A percentile compares a stretch with the other conserved stretches of the same genome.
phyloP scores from a whole-genome alignment of 2,113 vertebrate genomes.

The Plecturocebus donacophilus region DNA sequence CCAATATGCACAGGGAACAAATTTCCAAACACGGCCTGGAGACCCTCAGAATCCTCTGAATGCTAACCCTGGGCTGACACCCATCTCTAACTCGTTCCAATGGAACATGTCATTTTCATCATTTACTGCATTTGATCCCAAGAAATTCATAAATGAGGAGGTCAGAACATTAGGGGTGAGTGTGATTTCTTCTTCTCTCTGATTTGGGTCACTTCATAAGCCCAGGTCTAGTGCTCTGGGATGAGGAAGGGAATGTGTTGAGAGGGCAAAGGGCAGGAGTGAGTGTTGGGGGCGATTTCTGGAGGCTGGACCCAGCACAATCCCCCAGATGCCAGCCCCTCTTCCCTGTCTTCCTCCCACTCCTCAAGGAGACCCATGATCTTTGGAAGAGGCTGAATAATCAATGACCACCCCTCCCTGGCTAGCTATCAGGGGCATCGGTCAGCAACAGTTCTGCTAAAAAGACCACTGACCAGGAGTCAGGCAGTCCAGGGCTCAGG shows the following conservation, averaged over 20 bases:
- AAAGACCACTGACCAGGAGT: background rate
- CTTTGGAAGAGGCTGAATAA: background rate
- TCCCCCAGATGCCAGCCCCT: background rate
- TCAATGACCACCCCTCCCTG: background rate
- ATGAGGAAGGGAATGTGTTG: background rate
- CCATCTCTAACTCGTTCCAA: background rate
- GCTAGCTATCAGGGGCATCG: background rate
- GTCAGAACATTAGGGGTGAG: constrained; percentile 44
- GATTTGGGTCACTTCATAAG: background rate
- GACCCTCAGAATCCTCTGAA: background rate
- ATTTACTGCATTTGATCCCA: background rate
- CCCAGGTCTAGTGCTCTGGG: background rate
- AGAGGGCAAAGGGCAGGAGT: background rate
- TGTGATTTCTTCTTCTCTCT: background rate
- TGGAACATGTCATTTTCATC: background rate
- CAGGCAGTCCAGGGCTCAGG: background rate
- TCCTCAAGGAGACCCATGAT: background rate
- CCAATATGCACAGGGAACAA: background rate
- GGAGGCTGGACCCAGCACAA: background rate
- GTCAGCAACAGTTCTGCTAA: background rate
- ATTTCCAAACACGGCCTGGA: background rate
- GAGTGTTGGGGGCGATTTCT: background rate
- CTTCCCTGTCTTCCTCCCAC: background rate
- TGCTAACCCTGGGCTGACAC: background rate
- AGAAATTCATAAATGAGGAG: constrained; percentile 42